Evolutionary conservation across 2,113 vertebrate species (phyloP).

Genomic region (Chamaea fasciata): DNA sequence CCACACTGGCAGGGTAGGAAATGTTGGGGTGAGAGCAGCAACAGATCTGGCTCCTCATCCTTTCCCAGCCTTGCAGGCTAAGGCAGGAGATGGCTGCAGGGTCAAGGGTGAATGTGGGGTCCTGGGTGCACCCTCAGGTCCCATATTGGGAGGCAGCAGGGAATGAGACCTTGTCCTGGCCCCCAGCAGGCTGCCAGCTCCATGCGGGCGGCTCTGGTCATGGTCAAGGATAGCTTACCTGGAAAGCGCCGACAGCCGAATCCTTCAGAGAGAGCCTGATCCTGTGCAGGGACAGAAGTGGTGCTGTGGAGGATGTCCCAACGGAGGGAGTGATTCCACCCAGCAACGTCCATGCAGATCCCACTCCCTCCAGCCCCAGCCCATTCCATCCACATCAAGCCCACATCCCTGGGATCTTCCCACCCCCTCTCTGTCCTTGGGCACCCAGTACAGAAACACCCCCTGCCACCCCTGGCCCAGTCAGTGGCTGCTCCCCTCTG

Average conservation of each 20-base stretch:
- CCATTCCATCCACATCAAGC: not conserved
- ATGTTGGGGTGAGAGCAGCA: not conserved
- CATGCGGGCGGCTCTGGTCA: not conserved
- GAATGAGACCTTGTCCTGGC: not conserved
- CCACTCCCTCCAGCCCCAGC: not conserved
- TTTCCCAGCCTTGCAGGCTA: not conserved
- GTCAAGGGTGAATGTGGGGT: not conserved
- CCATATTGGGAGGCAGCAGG: rapidly evolving
- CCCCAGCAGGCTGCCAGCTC: not conserved
- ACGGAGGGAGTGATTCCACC: rapidly evolving
- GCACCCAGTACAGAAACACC: not conserved
- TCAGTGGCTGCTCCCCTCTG: not conserved
- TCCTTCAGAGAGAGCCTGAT: slow-evolving; percentile 63
- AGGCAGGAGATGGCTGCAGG: too few relatives aligned
- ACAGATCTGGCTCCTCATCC: not conserved
- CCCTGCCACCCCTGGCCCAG: not conserved
- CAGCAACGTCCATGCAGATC: rapidly evolving
- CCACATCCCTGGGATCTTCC: too few relatives aligned
- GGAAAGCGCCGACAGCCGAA: slow-evolving; percentile 54
- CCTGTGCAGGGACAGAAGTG: not conserved
- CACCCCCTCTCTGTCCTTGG: not conserved
- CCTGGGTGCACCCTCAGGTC: too few relatives aligned
- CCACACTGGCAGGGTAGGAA: rapidly evolving
- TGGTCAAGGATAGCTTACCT: slow-evolving; percentile 39
- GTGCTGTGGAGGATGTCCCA: not conserved